These are phyloP conservation scores for Mycteria americana DNA, from an alignment of 2,797 vertebrate genomes.

Conservation along the genomic window DNA sequence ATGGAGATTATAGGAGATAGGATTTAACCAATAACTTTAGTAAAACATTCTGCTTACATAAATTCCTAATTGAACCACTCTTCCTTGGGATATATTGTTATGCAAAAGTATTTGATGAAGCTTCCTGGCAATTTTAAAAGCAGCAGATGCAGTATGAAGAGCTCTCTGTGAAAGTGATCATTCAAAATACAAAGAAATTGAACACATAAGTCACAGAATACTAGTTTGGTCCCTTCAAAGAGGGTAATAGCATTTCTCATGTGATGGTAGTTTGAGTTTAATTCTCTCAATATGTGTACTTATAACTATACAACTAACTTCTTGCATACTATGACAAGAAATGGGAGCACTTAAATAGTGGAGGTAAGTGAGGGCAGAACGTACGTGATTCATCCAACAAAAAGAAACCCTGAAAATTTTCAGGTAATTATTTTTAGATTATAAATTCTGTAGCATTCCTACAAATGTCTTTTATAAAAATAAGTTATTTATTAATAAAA, in stretches of 20 bases:
- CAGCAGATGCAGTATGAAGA: neutral
- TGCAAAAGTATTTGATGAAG: neutral
- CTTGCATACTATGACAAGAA: neutral
- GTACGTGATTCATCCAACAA: neutral
- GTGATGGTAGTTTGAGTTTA: neutral
- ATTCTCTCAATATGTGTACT: neutral
- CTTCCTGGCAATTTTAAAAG: neutral
- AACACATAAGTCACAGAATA: neutral
- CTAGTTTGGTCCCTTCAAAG: neutral
- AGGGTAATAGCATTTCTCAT: neutral
- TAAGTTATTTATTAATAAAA: neutral
- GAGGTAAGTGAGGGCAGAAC: neutral
- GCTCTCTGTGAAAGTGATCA: neutral
- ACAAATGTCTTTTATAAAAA: neutral
- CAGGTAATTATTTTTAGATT: neutral
- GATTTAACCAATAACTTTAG: neutral
- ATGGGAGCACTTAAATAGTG: neutral
- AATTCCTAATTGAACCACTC: neutral
- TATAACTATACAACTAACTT: neutral
- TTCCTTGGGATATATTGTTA: neutral
- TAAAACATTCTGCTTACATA: neutral
- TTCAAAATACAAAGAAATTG: neutral
- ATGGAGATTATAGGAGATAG: neutral
- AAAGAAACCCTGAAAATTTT: neutral
- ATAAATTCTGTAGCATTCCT: neutral